Conservation (phyloP, 2,113 vertebrate genomes). For the Ploceus nigricollis region DNA sequence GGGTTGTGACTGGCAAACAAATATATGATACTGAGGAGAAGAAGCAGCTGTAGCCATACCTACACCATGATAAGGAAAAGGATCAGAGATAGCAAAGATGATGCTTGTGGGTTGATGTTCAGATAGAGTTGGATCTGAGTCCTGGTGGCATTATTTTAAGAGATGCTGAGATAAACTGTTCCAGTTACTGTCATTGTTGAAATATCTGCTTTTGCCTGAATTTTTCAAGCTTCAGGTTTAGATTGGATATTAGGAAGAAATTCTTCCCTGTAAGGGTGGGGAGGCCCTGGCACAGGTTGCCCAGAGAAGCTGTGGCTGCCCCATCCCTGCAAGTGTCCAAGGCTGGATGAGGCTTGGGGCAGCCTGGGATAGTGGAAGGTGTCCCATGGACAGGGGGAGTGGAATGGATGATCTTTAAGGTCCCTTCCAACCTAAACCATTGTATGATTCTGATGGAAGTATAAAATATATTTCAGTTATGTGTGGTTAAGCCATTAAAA, state of each 20-base stretch:
- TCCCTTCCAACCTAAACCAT: background rate
- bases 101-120: background rate
- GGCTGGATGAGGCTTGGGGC: fast-evolving
- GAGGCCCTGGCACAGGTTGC: background rate
- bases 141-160: background rate
- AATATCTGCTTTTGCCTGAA: background rate
- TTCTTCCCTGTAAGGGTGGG: fast-evolving
- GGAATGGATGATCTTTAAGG: background rate
- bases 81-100: background rate
- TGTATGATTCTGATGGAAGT: background rate
- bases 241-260: background rate
- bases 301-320: background rate
- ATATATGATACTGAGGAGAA: background rate
- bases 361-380: fast-evolving
- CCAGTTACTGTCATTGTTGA: background rate
- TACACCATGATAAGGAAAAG: background rate
- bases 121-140: background rate
- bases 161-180: background rate
- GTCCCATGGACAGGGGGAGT: no score
- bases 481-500: background rate
- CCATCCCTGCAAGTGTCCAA: background rate
- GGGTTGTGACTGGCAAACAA: background rate
- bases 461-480: background rate
- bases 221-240: background rate
- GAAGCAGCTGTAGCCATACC: background rate